These are phyloP conservation scores for Leptinotarsa lineolata DNA, from an alignment of 1,140 invertebrate species.

Conservation along the genomic window DNA sequence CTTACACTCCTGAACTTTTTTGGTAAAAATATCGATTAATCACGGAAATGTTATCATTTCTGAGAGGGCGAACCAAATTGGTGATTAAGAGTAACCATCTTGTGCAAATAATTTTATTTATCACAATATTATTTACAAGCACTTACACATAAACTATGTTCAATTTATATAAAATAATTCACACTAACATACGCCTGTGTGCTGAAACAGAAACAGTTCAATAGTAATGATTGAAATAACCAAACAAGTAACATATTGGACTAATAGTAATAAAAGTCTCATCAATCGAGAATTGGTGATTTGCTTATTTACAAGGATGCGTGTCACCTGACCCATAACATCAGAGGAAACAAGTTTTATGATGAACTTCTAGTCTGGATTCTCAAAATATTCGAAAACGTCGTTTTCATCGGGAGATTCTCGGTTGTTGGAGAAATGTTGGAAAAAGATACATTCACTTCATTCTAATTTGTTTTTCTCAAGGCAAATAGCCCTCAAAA, in stretches of 20 bases:
- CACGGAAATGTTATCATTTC: too few relatives aligned
- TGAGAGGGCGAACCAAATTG: too few relatives aligned
- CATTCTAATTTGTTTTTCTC: too few relatives aligned
- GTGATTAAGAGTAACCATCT: neutral
- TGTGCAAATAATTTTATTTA: conserved; percentile 54
- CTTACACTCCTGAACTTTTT: too few relatives aligned
- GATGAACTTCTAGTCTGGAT: neutral
- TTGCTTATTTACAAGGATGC: conserved; percentile 28
- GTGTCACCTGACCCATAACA: neutral
- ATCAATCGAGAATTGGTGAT: conserved; percentile 7
- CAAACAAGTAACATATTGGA: conserved; percentile 35
- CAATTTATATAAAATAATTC: conserved; percentile 46
- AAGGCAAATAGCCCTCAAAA: too few relatives aligned
- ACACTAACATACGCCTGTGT: conserved; percentile 33
- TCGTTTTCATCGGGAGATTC: too few relatives aligned
- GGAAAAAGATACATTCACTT: too few relatives aligned
- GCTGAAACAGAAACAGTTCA: conserved; percentile 31
- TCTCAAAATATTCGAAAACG: too few relatives aligned
- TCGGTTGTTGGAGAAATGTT: too few relatives aligned
- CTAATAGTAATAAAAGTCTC: conserved; percentile 31
- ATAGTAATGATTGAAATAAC: conserved; percentile 31
- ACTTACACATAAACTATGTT: conserved; percentile 52
- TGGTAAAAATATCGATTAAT: too few relatives aligned
- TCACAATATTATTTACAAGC: conserved; percentile 56
- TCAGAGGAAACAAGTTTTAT: neutral